A percentile compares a stretch with the other conserved stretches of the same genome.
These are phyloP conservation scores for Idaea straminata DNA, from an alignment of 2,888 invertebrate genomes.

Conservation along the genomic window DNA sequence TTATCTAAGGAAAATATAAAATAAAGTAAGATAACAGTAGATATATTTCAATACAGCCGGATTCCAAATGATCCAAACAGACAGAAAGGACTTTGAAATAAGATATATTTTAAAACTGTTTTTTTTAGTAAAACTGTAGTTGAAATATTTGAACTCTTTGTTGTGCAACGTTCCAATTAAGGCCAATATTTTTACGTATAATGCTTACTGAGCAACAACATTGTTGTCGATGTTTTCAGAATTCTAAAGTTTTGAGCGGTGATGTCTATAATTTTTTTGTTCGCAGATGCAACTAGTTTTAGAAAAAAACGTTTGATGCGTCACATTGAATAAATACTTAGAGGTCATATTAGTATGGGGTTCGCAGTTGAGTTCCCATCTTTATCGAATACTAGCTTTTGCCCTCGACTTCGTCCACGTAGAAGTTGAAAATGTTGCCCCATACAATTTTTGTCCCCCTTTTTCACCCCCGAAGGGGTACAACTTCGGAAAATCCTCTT, in stretches of 20 bases:
- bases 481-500: no score
- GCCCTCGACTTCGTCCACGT: no score
- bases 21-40: background rate
- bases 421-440: no score
- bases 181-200: no score
- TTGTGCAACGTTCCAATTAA: background rate
- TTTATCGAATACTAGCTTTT: slow-evolving; percentile 75
- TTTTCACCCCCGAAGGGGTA: no score
- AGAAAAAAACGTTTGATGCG: slow-evolving; percentile 18
- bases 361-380: slow-evolving; percentile 54
- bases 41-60: background rate
- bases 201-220: no score
- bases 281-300: slow-evolving; percentile 19
- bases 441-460: no score
- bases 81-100: background rate
- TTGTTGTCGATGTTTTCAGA: background rate
- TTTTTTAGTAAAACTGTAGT: background rate
- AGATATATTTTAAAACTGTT: background rate
- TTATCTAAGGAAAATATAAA: slow-evolving; percentile 11
- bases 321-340: slow-evolving; percentile 42
- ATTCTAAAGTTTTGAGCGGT: background rate
- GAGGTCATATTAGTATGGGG: slow-evolving; percentile 44
- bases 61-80: background rate
- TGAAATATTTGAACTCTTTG: background rate
- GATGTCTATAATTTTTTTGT: slow-evolving; percentile 9